Conservation (phyloP, 2,888 invertebrate genomes). For the Dione vanillae region DNA sequence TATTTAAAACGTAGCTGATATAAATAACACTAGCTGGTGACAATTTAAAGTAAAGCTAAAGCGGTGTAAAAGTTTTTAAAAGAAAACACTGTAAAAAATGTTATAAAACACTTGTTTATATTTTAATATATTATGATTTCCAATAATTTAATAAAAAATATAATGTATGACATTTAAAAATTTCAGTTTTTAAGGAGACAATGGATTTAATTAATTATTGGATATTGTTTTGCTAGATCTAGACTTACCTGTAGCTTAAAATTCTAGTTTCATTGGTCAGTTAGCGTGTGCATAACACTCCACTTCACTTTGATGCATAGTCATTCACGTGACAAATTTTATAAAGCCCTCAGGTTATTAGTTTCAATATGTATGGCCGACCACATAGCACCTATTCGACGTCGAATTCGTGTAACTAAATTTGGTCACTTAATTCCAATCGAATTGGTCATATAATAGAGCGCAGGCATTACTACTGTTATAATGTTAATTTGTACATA, state of each 20-base stretch:
- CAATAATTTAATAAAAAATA: too few species aligned
- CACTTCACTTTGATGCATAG: slow-evolving; percentile 60
- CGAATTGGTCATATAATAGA: slow-evolving; percentile 28
- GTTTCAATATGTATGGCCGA: slow-evolving; percentile 50
- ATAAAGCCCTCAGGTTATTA: slow-evolving; percentile 55
- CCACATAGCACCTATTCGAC: slow-evolving; percentile 30
- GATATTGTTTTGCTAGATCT: slow-evolving; percentile 14
- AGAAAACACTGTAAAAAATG: too few species aligned
- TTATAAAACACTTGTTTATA: too few species aligned
- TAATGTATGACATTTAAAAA: too few species aligned
- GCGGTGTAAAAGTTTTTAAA: too few species aligned
- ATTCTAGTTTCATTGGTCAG: slow-evolving; percentile 43
- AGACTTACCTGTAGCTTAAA: slow-evolving; percentile 31
- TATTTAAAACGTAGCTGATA: too few species aligned
- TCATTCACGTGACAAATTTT: slow-evolving; percentile 60
- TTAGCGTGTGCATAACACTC: slow-evolving; percentile 50
- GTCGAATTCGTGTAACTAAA: slow-evolving; percentile 32
- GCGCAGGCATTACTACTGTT: slow-evolving; percentile 12
- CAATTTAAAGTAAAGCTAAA: too few species aligned
- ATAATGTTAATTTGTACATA: slow-evolving; percentile 23
- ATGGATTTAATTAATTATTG: too few species aligned
- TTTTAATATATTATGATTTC: too few species aligned
- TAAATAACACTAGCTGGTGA: too few species aligned
- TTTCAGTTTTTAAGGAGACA: too few species aligned
- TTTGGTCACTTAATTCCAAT: slow-evolving; percentile 33